A percentile compares a stretch with the other conserved stretches of the same genome.
These are phyloP conservation scores for Notocelia uddmanniana DNA, from an alignment of 2,888 invertebrate genomes.

Conservation along the genomic window DNA sequence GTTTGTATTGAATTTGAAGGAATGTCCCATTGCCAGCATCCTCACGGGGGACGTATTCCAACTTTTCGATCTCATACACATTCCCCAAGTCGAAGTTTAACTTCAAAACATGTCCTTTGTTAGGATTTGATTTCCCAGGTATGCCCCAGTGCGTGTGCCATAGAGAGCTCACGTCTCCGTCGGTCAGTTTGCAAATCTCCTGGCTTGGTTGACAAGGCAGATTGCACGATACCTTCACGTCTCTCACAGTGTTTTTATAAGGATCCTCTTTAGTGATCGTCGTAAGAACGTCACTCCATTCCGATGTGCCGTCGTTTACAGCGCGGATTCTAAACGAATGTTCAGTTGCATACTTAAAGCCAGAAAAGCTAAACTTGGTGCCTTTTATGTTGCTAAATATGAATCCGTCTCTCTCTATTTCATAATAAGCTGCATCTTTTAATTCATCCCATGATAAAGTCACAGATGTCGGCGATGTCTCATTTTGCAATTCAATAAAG, in stretches of 20 bases:
- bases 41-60: constrained; percentile 69
- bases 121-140: constrained; percentile 53
- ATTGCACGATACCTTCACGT: constrained; percentile 61
- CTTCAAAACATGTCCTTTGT: constrained; percentile 55
- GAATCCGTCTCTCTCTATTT: constrained; percentile 71
- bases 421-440: constrained; percentile 62
- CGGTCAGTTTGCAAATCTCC: constrained; percentile 60
- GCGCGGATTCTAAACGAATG: constrained; percentile 71
- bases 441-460: constrained; percentile 63
- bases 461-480: constrained; percentile 61
- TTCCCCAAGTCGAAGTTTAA: constrained; percentile 62
- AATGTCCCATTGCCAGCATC: constrained; percentile 74
- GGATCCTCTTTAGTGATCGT: constrained; percentile 62
- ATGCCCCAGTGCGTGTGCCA: constrained; percentile 67
- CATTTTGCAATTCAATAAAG: constrained; percentile 56
- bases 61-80: constrained; percentile 60
- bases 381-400: constrained; percentile 67
- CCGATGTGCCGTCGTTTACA: constrained; percentile 63
- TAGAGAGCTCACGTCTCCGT: constrained; percentile 54
- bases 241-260: constrained; percentile 58
- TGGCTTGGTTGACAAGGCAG: constrained; percentile 61
- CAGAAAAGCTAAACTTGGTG: constrained; percentile 61
- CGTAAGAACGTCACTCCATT: constrained; percentile 69
- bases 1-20: constrained; percentile 62
- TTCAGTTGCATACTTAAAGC: constrained; percentile 60